Conservation (phyloP, 2,888 invertebrate genomes). For the Drosophila macrospina region DNA sequence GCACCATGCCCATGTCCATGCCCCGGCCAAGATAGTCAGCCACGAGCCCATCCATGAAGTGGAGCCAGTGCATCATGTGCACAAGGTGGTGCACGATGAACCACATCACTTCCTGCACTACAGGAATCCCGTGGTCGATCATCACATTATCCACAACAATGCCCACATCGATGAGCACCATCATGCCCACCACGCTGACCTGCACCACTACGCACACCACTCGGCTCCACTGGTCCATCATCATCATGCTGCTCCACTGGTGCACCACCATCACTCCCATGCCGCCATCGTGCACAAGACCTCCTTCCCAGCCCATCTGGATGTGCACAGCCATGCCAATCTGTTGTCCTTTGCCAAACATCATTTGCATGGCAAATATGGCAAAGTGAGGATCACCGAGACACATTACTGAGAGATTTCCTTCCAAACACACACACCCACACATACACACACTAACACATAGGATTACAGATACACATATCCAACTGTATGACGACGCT, state of each 20-base stretch:
- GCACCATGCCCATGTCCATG: constrained; percentile 66
- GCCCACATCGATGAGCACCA: constrained; percentile 78
- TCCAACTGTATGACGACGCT: constrained; percentile 55
- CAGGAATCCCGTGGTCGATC: constrained; percentile 82
- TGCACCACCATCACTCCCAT: constrained; percentile 74
- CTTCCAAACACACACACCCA: constrained; percentile 30
- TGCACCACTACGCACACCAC: constrained; percentile 42
- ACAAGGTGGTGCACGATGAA: constrained; percentile 84
- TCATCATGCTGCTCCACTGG: constrained; percentile 69
- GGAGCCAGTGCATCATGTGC: constrained; percentile 83
- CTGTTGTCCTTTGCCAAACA: constrained; percentile 82
- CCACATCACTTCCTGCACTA: constrained; percentile 84
- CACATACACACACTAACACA: constrained; percentile 31
- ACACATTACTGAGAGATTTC: constrained; percentile 84
- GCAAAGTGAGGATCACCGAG: constrained; percentile 83
- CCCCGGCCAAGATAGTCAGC: constrained; percentile 80
- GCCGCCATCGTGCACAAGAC: constrained; percentile 71
- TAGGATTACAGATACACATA: constrained; percentile 41
- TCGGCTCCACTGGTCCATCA: constrained; percentile 63
- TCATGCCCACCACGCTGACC: constrained; percentile 61
- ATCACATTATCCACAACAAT: constrained; percentile 80
- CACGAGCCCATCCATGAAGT: constrained; percentile 84
- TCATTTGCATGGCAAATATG: constrained; percentile 83
- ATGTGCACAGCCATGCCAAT: constrained; percentile 74
- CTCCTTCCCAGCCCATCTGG: constrained; percentile 77